Conservation (phyloP, 1,140 invertebrate species). For the Orius insidiosus region DNA sequence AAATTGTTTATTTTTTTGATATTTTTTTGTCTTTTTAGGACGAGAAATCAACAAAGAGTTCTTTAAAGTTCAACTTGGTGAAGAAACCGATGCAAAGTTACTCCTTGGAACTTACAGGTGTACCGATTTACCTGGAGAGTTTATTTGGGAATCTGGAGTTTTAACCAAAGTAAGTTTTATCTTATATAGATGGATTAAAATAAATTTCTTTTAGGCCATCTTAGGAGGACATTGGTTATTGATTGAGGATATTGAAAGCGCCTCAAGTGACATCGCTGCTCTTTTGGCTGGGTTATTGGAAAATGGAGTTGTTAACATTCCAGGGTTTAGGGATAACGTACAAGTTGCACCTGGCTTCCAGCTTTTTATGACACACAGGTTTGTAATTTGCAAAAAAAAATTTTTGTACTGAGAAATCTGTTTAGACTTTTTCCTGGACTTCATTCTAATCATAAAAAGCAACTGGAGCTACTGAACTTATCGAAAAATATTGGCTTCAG, state of each 20-base stretch:
- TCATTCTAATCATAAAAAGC: constrained; percentile 41
- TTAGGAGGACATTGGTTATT: constrained; percentile 79
- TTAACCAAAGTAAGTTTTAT: constrained; percentile 47
- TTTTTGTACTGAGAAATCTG: constrained; percentile 16
- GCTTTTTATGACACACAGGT: constrained; percentile 79
- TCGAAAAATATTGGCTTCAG: constrained; percentile 69
- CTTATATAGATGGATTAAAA: neutral
- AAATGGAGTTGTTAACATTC: constrained; percentile 61
- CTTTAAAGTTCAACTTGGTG: constrained; percentile 80
- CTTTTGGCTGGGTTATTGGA: constrained; percentile 73
- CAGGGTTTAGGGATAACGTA: constrained; percentile 68
- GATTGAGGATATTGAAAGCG: constrained; percentile 90
- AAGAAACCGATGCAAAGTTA: constrained; percentile 95
- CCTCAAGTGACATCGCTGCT: constrained; percentile 80
- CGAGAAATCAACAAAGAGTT: constrained; percentile 26
- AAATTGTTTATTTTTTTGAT: neutral
- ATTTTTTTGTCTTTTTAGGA: constrained; percentile 15
- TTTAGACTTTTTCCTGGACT: constrained; percentile 37
- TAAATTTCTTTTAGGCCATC: constrained; percentile 45
- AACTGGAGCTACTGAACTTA: constrained; percentile 41
- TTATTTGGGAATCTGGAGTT: constrained; percentile 87
- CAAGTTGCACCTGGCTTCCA: constrained; percentile 69
- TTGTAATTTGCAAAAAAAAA: neutral
- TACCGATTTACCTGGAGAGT: constrained; percentile 92
- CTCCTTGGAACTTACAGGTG: constrained; percentile 87